Base-by-base conservation (phyloP, 2,797 vertebrate species). In the Phrynocephalus guinanensis region DNA sequence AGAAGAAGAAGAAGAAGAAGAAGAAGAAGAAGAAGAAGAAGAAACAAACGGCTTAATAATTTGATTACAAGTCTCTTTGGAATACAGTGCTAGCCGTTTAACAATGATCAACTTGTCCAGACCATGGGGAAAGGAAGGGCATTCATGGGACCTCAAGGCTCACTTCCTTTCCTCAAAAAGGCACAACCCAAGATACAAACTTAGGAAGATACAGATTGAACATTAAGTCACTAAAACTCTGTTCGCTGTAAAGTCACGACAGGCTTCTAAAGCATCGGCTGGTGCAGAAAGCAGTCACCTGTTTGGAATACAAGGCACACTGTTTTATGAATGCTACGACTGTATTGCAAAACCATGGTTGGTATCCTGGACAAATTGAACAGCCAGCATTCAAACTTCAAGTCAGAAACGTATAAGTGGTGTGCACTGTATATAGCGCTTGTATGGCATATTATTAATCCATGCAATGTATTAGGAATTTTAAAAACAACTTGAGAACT, bases 381-480 rank as follows among this genome's bases (percentile, higher is more conserved):
- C 38, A 76, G 24, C 11, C 73, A n/a, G 16, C 72, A 81, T 75
- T n/a, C 63, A 20, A 9, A 10, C 76, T 11, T 30, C 33, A 68
- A 67, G 30, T 4, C 63, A 71, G 60, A 70, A 81, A 44, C 22
- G 18, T 70, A 28, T 33, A 85, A 67, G 87, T 81, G 83, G 60
- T 18, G 6, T 76, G 78, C 63, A 68, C 71, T 82, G 79, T 33
- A 63, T 63, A 88, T 26, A 33, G 33, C 13, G 18, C 44, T 76
- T 81, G 71, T 92, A 87, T 91, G 80, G 93, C 84, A 92, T 44
- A 66, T 88, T 16, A 38, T 44, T 87, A 91, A 92, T 88, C 2
- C 90, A 96, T 96, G 92, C 91, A 93, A 71, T 91, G 85, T 89
- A 90, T 96, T 96, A 96, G 86, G 84, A 93, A 95, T 71, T 8